A percentile compares a stretch with the other conserved stretches of the same genome.
phyloP scores from a whole-genome alignment of 1,140 invertebrate species.

The Heliconius melpomene region DNA sequence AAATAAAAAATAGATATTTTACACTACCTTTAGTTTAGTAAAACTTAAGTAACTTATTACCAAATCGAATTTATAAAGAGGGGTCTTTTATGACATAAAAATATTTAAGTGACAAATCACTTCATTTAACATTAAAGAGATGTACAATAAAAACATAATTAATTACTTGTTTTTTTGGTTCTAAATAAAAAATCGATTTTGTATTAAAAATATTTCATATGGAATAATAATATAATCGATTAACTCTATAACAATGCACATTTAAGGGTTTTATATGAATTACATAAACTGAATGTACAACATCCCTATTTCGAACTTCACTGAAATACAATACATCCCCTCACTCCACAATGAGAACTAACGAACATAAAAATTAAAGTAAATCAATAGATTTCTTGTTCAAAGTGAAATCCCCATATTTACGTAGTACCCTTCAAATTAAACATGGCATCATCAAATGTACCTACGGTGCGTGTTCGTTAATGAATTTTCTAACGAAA shows the following conservation, averaged over 20 bases:
- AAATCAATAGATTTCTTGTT: conserved; percentile 10
- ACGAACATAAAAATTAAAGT: conserved; percentile 14
- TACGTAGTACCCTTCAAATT: conserved; percentile 51
- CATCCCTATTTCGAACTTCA: not conserved
- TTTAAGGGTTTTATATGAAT: not conserved
- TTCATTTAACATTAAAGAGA: not conserved
- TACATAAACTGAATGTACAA: not conserved
- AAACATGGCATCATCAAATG: conserved; percentile 56
- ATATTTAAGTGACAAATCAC: not conserved
- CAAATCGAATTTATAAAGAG: not conserved
- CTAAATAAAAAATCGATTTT: too few species aligned
- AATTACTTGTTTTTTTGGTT: not conserved
- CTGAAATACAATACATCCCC: not conserved
- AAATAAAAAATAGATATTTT: too few species aligned
- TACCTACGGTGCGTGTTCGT: conserved; percentile 52
- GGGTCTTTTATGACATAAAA: not conserved
- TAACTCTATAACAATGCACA: not conserved
- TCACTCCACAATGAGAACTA: not conserved
- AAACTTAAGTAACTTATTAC: too few species aligned
- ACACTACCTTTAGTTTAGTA: too few species aligned
- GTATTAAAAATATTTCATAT: not conserved
- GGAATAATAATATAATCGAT: not conserved
- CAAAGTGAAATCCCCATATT: conserved; percentile 37
- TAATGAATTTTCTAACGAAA: conserved; percentile 74
- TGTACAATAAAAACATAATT: not conserved